phyloP scores from a whole-genome alignment of 2,113 vertebrate genomes.

The Limnothrissa miodon region DNA sequence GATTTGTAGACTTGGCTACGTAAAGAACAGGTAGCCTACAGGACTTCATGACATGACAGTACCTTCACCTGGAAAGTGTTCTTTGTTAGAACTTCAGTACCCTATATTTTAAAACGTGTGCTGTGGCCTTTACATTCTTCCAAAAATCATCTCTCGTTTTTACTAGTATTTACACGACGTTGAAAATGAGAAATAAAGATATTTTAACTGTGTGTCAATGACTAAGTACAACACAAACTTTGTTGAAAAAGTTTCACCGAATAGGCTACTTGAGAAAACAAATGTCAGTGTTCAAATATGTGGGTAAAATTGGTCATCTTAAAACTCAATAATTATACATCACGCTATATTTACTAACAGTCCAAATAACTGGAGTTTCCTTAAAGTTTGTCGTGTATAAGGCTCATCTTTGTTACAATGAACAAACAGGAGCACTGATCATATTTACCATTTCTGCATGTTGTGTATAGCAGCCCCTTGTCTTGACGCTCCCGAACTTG shows the following conservation, averaged over 20 bases:
- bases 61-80: neutral
- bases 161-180: neutral
- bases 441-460: conserved; percentile 81
- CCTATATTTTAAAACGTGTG: neutral
- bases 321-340: neutral
- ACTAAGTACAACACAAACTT: neutral
- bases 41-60: neutral
- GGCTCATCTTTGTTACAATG: neutral
- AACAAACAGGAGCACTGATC: conserved; percentile 22
- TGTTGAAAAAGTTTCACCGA: neutral
- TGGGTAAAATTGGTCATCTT: neutral
- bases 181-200: neutral
- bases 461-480: conserved; percentile 65
- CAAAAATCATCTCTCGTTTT: neutral
- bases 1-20: neutral
- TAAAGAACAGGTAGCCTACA: neutral
- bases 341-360: neutral
- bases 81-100: neutral
- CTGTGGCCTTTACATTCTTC: neutral
- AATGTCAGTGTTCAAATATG: neutral
- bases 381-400: conserved; percentile 12
- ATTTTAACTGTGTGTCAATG: neutral
- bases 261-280: conserved; percentile 1
- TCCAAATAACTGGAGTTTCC: neutral
- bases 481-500: conserved; percentile 63